Evolutionary conservation across 2,797 vertebrate genomes (phyloP), one percentile per base, ranked within the genome.

Genomic region (Hybognathus amarus): DNA sequence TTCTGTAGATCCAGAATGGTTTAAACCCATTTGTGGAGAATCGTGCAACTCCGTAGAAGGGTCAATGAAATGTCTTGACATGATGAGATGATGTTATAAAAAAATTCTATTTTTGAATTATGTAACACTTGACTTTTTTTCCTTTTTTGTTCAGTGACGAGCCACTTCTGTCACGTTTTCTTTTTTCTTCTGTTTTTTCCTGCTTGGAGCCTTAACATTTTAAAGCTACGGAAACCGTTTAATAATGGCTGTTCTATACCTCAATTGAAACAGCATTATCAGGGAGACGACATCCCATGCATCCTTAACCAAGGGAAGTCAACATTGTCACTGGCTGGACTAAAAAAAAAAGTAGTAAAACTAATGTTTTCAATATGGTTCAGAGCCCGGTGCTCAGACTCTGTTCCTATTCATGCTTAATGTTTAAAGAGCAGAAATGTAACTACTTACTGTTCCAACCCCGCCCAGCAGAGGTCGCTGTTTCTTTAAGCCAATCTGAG

Each of bases 401-500:
- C 80, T 83, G 85, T 86, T 78, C 66, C 66, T 85, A 89, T 89
- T 63, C 83, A 87, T 70, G 63, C 80, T 79, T 83, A 78, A 83
- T 86, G 75, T 87, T 87, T 74, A 74, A 73, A 86, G 82, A 85
- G 83, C 87, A 89, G 91, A 91, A 88, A 87, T 90, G 90, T 95
- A 93, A 94, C 93, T 91, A 90, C 93, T 91, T 93, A 91, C 93
- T 92, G 94, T 94, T 95, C 93, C 12, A 90, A 89, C 85, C 90
- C 89, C 93, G 90, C 88, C 90, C 86, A 84, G 85, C 92, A 91
- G 91, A 91, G 91, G 87, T 90, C 91, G 90, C 92, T 88, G 87
- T 91, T 93, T 91, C 91, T 93, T 91, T 82, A 90, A 92, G 90
- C 93, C 91, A 92, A 90, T 91, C 89, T 92, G 92, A 90, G 90